These are phyloP conservation scores for Dromaius novaehollandiae DNA, from an alignment of 2,113 vertebrate species.

Conservation along the genomic window DNA sequence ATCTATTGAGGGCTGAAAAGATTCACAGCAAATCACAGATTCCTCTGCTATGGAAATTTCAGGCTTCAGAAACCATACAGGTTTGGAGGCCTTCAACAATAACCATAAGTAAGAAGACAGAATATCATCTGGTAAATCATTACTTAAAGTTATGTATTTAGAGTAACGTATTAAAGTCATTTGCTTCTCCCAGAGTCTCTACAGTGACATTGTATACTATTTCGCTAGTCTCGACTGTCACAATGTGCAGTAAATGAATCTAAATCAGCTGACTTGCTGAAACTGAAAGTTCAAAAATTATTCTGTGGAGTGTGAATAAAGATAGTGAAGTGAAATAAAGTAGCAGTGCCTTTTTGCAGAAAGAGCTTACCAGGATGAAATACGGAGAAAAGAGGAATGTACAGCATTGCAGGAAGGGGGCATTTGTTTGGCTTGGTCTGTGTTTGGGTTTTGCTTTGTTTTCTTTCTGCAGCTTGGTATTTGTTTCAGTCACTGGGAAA, in stretches of 20 bases:
- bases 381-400: neutral
- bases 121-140: constrained; percentile 82
- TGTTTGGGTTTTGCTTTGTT: neutral
- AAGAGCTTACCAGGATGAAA: neutral
- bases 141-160: constrained; percentile 76
- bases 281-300: constrained; percentile 87
- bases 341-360: neutral
- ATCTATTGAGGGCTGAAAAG: constrained; percentile 86
- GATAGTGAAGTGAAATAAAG: neutral
- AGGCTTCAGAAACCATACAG: constrained; percentile 73
- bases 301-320: constrained; percentile 71
- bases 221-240: constrained; percentile 78
- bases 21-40: constrained; percentile 84
- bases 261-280: constrained; percentile 77
- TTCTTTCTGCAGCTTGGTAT: neutral
- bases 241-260: constrained; percentile 77
- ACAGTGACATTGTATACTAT: constrained; percentile 71
- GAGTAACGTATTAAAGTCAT: constrained; percentile 62
- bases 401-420: neutral
- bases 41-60: constrained; percentile 86
- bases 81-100: constrained; percentile 77
- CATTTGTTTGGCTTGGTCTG: neutral
- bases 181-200: constrained; percentile 77
- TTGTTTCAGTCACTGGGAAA: constrained; percentile 16
- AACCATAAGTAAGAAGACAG: constrained; percentile 86